Conservation (phyloP, 2,888 invertebrate genomes). For the Flexamia atlantica region DNA sequence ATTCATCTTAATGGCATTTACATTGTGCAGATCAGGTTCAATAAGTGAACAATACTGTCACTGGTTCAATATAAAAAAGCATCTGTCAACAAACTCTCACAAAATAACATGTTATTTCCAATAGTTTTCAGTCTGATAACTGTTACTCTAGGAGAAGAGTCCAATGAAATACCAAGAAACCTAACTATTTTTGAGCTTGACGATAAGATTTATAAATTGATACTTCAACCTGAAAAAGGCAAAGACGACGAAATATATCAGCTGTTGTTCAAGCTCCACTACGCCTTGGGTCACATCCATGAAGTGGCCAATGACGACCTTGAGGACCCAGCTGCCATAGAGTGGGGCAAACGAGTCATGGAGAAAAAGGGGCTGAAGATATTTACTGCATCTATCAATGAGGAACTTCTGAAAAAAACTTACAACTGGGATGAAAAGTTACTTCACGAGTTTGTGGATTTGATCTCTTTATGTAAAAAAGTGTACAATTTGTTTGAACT, state of each 20-base stretch:
- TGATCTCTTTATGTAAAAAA: constrained; percentile 31
- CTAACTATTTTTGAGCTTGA: constrained; percentile 37
- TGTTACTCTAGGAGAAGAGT: background rate
- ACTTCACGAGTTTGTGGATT: constrained; percentile 32
- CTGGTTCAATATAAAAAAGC: background rate
- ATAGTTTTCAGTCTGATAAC: constrained; percentile 3
- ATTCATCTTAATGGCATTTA: no score
- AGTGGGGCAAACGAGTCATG: constrained; percentile 17
- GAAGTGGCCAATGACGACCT: constrained; percentile 19
- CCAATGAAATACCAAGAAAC: background rate
- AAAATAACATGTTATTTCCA: constrained; percentile 21
- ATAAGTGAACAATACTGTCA: no score
- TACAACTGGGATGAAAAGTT: constrained; percentile 47
- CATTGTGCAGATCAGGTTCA: no score
- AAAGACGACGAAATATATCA: constrained; percentile 40
- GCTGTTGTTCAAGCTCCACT: constrained; percentile 12
- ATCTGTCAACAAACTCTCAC: background rate
- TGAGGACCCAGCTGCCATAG: constrained; percentile 22
- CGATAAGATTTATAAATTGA: constrained; percentile 28
- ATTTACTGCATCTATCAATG: constrained; percentile 34
- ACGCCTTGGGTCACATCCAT: background rate
- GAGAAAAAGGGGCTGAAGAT: constrained; percentile 31
- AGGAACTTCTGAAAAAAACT: constrained; percentile 36
- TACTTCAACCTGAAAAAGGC: constrained; percentile 40
- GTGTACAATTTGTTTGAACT: constrained; percentile 37